Conservation (phyloP, 2,113 vertebrate genomes). For the Mirza zaza region DNA sequence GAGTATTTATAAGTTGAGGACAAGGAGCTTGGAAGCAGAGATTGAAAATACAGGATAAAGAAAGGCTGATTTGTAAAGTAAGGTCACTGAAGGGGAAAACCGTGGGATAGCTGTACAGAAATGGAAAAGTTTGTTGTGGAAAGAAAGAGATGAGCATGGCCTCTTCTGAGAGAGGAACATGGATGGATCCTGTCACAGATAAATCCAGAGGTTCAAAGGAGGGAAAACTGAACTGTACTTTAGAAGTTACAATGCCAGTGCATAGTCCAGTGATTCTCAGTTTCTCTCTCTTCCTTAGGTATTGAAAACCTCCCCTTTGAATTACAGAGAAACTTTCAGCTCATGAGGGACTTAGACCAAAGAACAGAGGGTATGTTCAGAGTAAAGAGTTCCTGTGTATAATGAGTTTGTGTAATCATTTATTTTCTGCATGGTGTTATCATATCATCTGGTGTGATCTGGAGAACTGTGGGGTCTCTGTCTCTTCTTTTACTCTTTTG, state of each 20-base stretch:
- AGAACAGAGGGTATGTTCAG: constrained; percentile 93
- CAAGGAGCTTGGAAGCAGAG: background rate
- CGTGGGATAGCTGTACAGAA: background rate
- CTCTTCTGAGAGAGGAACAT: background rate
- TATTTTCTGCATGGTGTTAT: background rate
- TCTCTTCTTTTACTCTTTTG: background rate
- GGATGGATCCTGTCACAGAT: background rate
- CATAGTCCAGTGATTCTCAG: background rate
- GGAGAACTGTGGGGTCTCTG: background rate
- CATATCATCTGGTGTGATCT: background rate
- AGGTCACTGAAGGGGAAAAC: background rate
- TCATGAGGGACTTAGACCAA: constrained; percentile 97
- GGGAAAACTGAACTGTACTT: background rate
- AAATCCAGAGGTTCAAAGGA: background rate
- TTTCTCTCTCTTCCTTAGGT: constrained; percentile 83
- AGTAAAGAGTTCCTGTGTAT: background rate
- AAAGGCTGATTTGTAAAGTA: background rate
- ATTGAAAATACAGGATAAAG: background rate
- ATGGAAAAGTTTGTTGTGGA: background rate
- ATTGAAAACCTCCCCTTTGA: constrained; percentile 98
- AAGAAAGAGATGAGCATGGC: background rate
- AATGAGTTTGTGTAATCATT: background rate
- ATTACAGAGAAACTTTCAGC: constrained; percentile 97
- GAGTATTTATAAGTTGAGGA: background rate
- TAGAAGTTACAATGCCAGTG: background rate